These are phyloP conservation scores for Ramphastos sulfuratus DNA, from an alignment of 2,113 vertebrate species.

Conservation along the genomic window DNA sequence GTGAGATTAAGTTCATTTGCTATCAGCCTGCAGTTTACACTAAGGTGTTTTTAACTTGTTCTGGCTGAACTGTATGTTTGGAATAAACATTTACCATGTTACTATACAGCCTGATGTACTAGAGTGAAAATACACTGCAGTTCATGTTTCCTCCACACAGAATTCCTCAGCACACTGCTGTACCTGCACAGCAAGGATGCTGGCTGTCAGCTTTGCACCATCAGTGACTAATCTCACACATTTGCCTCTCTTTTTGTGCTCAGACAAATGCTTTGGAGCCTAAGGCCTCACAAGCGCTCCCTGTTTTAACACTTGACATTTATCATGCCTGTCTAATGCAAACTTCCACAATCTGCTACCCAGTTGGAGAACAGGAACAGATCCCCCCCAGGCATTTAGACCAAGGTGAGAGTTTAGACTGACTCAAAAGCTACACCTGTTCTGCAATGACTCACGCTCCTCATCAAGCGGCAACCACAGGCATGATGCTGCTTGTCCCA, in stretches of 20 bases:
- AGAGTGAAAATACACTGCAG: background rate
- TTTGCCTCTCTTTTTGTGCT: background rate
- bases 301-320: background rate
- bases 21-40: background rate
- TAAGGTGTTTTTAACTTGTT: background rate
- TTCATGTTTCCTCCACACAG: background rate
- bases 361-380: background rate
- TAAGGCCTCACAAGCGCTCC: background rate
- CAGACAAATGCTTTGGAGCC: background rate
- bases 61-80: background rate
- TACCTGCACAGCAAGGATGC: background rate
- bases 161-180: background rate
- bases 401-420: background rate
- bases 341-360: background rate
- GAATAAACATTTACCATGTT: background rate
- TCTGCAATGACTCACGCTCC: background rate
- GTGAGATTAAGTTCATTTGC: background rate
- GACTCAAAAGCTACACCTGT: background rate
- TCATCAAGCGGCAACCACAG: background rate
- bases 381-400: background rate
- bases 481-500: accelerated
- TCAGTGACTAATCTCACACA: background rate
- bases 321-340: background rate
- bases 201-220: background rate
- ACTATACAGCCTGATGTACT: background rate